These are phyloP conservation scores for Aphaenogaster floridana DNA, from an alignment of 1,140 invertebrate genomes.

Conservation along the genomic window DNA sequence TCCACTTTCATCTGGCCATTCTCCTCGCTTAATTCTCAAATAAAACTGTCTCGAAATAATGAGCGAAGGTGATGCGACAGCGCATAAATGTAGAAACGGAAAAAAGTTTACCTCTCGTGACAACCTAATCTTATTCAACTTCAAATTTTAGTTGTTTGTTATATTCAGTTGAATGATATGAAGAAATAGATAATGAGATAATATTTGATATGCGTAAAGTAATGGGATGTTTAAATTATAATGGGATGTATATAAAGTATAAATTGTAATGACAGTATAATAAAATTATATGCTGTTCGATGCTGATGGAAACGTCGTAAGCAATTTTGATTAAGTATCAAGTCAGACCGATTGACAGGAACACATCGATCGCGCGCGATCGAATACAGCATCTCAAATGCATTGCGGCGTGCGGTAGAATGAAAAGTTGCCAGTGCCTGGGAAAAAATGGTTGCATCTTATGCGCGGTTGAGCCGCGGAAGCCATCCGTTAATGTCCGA, in stretches of 20 bases:
- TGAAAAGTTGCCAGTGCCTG: conserved; percentile 39
- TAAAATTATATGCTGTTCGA: not conserved
- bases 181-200: not conserved
- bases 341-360: not conserved
- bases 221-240: not conserved
- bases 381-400: conserved; percentile 43
- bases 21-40: conserved; percentile 10
- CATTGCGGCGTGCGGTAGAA: conserved; percentile 6
- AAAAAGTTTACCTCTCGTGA: not conserved
- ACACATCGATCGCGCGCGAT: conserved; percentile 41
- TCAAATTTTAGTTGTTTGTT: not conserved
- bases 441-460: conserved; percentile 71
- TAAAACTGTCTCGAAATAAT: conserved; percentile 28
- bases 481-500: conserved; percentile 83
- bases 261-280: not conserved
- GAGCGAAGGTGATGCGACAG: not conserved
- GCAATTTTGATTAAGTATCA: conserved; percentile 43
- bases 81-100: not conserved
- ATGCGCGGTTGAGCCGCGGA: conserved; percentile 72
- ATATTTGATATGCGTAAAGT: not conserved
- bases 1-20: not conserved
- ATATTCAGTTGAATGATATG: not conserved
- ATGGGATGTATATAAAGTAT: not conserved
- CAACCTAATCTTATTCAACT: not conserved
- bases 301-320: conserved; percentile 26